phyloP scores from a whole-genome alignment of 35 echinoderm and acorn worm species.

The Apostichopus parvimensis region DNA sequence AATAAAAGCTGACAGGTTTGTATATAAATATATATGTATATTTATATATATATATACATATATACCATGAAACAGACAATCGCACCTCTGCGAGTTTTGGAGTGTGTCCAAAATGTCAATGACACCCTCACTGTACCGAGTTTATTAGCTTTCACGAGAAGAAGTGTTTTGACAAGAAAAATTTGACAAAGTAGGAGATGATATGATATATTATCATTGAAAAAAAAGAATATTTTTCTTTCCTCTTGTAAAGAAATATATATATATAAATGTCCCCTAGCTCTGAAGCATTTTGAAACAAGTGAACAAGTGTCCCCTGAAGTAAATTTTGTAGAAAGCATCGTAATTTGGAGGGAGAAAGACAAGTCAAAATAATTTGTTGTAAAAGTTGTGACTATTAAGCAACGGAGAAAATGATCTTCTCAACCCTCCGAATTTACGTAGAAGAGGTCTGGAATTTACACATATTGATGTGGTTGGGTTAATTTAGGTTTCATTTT shows the following conservation, averaged over 20 bases:
- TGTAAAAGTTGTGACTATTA: no score
- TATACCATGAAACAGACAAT: no score
- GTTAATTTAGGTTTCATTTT: no score
- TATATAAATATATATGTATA: no score
- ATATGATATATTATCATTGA: neutral
- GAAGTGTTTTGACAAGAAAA: neutral
- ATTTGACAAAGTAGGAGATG: neutral
- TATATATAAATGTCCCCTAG: neutral
- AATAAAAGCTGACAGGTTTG: no score
- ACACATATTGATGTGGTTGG: no score
- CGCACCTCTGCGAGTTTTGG: neutral
- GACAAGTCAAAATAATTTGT: no score
- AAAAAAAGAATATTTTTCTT: neutral
- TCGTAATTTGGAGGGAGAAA: neutral
- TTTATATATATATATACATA: no score
- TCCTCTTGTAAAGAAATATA: neutral
- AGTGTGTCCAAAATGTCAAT: neutral
- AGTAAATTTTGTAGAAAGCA: neutral
- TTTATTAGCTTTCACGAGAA: neutral
- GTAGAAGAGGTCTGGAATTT: no score
- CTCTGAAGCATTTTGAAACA: neutral
- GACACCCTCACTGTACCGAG: neutral
- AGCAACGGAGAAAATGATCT: no score
- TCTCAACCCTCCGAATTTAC: no score
- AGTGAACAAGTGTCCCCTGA: neutral